Conservation (phyloP, 2,797 vertebrate species). For the Neomorphus geoffroyi region DNA sequence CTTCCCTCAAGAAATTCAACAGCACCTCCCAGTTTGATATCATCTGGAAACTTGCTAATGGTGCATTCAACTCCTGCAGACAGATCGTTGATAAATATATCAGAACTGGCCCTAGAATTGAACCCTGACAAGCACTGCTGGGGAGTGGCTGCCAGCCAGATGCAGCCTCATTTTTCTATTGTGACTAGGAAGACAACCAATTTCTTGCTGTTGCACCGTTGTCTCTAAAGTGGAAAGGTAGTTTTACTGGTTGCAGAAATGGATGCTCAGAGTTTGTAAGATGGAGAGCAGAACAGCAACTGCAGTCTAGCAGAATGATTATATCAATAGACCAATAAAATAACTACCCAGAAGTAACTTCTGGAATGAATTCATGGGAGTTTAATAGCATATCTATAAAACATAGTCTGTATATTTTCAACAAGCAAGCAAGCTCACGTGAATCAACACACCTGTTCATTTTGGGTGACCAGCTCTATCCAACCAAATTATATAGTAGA, state of each 20-base stretch:
- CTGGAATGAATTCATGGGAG: not conserved
- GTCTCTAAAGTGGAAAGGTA: not conserved
- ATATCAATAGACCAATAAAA: not conserved
- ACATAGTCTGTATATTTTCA: not conserved
- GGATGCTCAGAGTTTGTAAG: not conserved
- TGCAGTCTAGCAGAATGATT: not conserved
- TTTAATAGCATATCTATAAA: not conserved
- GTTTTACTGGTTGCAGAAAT: not conserved
- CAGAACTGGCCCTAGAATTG: no score
- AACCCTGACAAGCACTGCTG: no score
- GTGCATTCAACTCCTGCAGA: no score
- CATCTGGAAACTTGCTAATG: no score
- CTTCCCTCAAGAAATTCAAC: no score
- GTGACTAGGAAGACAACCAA: not conserved
- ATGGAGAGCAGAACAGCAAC: not conserved
- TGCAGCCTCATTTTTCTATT: not conserved
- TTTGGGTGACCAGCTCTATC: not conserved
- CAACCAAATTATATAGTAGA: not conserved
- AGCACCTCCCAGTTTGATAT: no score
- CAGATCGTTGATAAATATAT: no score
- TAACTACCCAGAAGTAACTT: not conserved
- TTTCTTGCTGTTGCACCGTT: not conserved
- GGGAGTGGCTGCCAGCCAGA: no score
- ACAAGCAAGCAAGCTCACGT: not conserved
- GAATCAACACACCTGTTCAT: fast-evolving